Evolutionary conservation across 2,113 vertebrate genomes (phyloP).

Genomic region (Microcebus murinus): DNA sequence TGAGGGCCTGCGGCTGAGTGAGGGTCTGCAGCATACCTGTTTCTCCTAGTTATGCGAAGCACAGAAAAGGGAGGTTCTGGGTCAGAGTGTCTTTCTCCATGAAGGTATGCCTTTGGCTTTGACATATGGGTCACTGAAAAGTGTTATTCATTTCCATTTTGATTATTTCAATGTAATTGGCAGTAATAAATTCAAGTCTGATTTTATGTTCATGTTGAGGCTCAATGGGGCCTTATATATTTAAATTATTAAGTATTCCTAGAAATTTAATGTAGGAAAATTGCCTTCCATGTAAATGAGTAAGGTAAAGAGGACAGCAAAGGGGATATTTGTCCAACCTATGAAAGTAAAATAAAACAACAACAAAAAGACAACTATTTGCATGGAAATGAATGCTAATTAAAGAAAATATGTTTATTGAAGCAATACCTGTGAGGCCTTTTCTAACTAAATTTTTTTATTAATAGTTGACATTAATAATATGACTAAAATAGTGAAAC

Average conservation of each 20-base stretch:
- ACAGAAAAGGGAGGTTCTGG: fast-evolving
- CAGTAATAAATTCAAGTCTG: constrained; percentile 2
- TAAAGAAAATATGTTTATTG: background rate
- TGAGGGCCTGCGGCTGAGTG: too few relatives aligned
- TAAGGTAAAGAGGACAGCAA: background rate
- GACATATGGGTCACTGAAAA: background rate
- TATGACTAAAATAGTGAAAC: background rate
- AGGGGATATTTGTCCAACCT: background rate
- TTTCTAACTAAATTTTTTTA: background rate
- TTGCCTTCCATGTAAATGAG: background rate
- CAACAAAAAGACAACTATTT: background rate
- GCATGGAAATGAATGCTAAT: background rate
- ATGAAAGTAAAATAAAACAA: background rate
- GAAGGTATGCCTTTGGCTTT: background rate
- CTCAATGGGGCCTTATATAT: constrained; percentile 20
- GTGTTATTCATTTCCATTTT: background rate
- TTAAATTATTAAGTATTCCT: background rate
- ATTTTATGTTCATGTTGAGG: constrained; percentile 32
- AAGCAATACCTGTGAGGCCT: background rate
- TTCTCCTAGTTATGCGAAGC: background rate
- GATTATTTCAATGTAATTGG: constrained; percentile 28
- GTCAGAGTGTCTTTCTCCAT: background rate
- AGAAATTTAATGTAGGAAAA: background rate
- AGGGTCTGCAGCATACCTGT: fast-evolving
- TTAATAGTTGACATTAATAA: background rate